Evolutionary conservation across 1,140 invertebrate genomes (phyloP).

Genomic region (Diachasmimorpha longicaudata): DNA sequence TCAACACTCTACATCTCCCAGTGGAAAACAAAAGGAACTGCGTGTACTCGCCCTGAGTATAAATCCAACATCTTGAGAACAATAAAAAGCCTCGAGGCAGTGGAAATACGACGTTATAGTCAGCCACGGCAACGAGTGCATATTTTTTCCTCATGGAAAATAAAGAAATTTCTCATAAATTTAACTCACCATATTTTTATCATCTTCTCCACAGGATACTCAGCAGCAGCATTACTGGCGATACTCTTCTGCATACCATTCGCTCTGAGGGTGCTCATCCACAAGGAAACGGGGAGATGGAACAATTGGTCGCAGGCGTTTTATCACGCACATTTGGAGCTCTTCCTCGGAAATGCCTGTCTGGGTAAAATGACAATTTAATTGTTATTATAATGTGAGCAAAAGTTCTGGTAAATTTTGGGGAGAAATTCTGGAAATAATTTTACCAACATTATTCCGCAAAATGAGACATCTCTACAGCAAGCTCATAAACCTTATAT

Average conservation of each 20-base stretch:
- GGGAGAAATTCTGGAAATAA: too few species aligned
- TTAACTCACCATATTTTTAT: conserved; percentile 5
- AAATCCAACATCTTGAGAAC: neutral
- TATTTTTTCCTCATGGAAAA: neutral
- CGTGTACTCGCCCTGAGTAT: neutral
- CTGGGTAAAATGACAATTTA: conserved; percentile 61
- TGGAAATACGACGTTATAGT: neutral
- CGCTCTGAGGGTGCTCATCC: conserved; percentile 71
- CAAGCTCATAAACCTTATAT: too few species aligned
- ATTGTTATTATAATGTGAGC: neutral
- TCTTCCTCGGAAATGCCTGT: conserved; percentile 77
- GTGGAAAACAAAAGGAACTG: neutral
- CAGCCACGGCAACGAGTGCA: neutral
- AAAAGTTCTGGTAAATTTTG: too few species aligned
- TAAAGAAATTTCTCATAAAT: neutral
- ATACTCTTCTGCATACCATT: conserved; percentile 77
- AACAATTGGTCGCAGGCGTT: conserved; percentile 70
- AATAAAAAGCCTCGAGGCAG: neutral
- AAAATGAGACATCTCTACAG: too few species aligned
- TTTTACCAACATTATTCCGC: too few species aligned
- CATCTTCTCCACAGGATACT: conserved; percentile 66
- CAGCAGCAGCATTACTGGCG: conserved; percentile 73
- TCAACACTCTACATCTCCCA: neutral
- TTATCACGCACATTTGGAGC: conserved; percentile 76
- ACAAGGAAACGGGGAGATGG: conserved; percentile 71